Percentiles rank a stretch among this genome's conserved stretches.
These are phyloP conservation scores for Teleiodes luculella DNA, from an alignment of 2,888 invertebrate genomes.

Conservation along the genomic window DNA sequence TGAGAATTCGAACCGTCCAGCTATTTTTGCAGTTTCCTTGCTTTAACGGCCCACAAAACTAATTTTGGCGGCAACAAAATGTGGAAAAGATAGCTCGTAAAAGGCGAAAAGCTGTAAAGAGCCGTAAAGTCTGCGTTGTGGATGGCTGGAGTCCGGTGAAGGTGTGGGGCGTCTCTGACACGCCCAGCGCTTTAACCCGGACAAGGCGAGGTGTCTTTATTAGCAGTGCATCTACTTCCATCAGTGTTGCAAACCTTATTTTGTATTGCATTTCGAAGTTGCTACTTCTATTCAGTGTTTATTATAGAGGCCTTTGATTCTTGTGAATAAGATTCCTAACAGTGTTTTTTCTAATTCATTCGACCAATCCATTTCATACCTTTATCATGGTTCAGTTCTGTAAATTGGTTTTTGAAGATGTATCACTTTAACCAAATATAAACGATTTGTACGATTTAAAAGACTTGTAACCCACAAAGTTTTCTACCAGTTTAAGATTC, in stretches of 20 bases:
- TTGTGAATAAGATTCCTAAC: too few species aligned
- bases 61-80: slow-evolving; percentile 58
- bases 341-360: too few species aligned
- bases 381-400: too few species aligned
- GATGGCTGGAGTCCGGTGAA: neutral
- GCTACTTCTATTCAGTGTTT: too few species aligned
- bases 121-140: slow-evolving; percentile 42
- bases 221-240: neutral
- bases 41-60: slow-evolving; percentile 25
- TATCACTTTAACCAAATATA: too few species aligned
- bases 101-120: slow-evolving; percentile 32
- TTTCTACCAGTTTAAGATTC: too few species aligned
- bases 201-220: neutral
- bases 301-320: too few species aligned
- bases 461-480: too few species aligned
- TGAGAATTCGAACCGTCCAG: slow-evolving; percentile 1
- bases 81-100: slow-evolving; percentile 48
- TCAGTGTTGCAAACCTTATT: slow-evolving; percentile 9
- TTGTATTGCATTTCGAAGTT: too few species aligned
- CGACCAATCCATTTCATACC: too few species aligned
- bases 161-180: neutral
- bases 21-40: slow-evolving; percentile 11
- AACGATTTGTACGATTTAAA: too few species aligned
- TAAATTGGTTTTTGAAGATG: too few species aligned
- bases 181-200: neutral